These are phyloP conservation scores for Trachelus troglodyta DNA, from an alignment of 2,888 invertebrate species.

Conservation along the genomic window DNA sequence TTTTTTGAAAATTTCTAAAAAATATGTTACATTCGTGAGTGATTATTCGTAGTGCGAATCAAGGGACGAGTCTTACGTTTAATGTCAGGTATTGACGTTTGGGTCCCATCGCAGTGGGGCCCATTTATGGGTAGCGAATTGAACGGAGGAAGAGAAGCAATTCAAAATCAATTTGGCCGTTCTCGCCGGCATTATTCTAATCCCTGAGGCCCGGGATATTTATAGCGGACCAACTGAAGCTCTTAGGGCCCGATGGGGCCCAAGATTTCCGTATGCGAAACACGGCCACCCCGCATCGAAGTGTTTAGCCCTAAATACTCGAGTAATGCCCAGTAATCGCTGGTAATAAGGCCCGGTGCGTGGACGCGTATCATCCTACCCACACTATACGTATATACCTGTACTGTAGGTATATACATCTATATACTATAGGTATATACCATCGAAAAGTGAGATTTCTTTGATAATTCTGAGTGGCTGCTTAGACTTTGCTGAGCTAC, in stretches of 20 bases:
- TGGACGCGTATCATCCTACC: neutral
- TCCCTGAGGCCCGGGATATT: constrained; percentile 24
- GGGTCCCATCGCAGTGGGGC: neutral
- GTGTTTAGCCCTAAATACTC: constrained; percentile 58
- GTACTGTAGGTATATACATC: neutral
- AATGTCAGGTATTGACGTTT: neutral
- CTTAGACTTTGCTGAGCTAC: neutral
- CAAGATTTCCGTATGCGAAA: constrained; percentile 45
- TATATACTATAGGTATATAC: neutral
- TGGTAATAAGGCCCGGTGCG: constrained; percentile 47
- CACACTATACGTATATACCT: neutral
- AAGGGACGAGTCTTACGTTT: neutral
- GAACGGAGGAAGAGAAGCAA: constrained; percentile 16
- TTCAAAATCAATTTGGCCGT: constrained; percentile 35
- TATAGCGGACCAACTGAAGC: constrained; percentile 10
- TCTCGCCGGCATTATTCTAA: constrained; percentile 26
- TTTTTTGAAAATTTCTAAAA: neutral
- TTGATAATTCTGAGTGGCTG: neutral
- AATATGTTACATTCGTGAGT: neutral
- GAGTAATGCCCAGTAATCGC: constrained; percentile 56
- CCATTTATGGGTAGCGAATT: neutral
- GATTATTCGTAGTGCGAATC: neutral
- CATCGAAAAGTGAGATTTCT: neutral
- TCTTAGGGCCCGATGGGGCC: constrained; percentile 25
- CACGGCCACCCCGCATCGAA: constrained; percentile 41